These are phyloP conservation scores for Turdus rufiventris DNA, from an alignment of 2,113 vertebrate species.

Conservation along the genomic window DNA sequence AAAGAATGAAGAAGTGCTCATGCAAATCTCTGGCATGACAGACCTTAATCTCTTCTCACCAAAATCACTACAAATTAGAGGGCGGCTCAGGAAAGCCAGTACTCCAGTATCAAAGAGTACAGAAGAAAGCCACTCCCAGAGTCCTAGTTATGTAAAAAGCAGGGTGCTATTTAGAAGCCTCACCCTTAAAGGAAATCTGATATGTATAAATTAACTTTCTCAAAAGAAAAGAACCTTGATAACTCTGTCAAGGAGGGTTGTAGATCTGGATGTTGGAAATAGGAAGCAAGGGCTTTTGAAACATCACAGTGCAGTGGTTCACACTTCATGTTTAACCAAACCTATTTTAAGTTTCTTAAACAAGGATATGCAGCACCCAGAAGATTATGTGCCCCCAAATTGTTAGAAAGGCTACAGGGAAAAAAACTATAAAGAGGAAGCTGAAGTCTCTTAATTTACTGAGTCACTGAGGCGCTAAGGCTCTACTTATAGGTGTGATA, in stretches of 20 bases:
- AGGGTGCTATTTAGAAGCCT: constrained; percentile 32
- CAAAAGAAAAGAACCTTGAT: constrained; percentile 20
- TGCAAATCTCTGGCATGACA: not conserved
- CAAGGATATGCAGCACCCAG: constrained; percentile 8
- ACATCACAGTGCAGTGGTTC: not conserved
- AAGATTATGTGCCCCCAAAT: constrained; percentile 47
- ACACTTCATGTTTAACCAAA: constrained; percentile 59
- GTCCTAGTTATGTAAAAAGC: constrained; percentile 1
- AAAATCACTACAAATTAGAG: constrained; percentile 1
- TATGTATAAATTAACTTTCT: constrained; percentile 51
- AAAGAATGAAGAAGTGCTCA: not conserved
- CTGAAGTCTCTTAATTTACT: constrained; percentile 37
- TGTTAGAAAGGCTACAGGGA: constrained; percentile 11
- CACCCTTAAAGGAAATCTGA: constrained; percentile 33
- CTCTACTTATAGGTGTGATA: constrained; percentile 20
- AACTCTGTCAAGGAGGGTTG: constrained; percentile 20
- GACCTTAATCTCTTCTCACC: not conserved
- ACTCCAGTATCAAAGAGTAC: not conserved
- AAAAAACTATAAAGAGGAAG: constrained; percentile 30
- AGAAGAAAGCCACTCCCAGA: not conserved
- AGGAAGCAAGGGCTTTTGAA: constrained; percentile 36
- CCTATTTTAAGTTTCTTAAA: constrained; percentile 47
- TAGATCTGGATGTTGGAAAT: constrained; percentile 54
- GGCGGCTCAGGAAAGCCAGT: not conserved
- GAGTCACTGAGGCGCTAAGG: not conserved